Percentiles rank a stretch among this genome's conserved stretches.
Evolutionary conservation across 2,888 invertebrate genomes (phyloP).

Genomic region (Pardosa pseudoannulata): DNA sequence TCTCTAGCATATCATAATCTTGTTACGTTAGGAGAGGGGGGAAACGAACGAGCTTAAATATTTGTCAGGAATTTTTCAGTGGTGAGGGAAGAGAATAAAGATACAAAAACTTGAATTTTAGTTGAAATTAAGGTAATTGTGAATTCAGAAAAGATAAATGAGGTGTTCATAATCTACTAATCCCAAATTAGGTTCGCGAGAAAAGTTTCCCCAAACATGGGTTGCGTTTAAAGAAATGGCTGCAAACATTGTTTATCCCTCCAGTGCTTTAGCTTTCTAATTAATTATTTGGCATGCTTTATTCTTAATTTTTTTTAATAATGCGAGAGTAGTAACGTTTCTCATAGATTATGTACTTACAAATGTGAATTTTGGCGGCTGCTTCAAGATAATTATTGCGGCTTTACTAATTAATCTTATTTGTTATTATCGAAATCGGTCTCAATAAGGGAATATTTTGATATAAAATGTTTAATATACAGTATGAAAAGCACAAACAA

Average conservation of each 20-base stretch:
- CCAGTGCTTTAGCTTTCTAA: background rate
- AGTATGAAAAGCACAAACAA: too few species aligned
- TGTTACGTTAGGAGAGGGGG: background rate
- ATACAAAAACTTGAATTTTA: background rate
- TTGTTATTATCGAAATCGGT: too few species aligned
- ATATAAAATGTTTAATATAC: too few species aligned
- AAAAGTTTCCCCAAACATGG: background rate
- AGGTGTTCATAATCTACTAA: conserved; percentile 1
- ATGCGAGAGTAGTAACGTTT: too few species aligned
- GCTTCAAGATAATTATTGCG: too few species aligned
- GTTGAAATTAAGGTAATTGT: background rate
- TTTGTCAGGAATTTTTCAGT: background rate
- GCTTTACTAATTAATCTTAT: too few species aligned
- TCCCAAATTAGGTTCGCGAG: background rate
- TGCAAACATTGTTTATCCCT: background rate
- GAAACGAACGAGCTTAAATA: background rate
- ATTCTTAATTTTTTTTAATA: too few species aligned
- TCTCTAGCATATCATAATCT: background rate
- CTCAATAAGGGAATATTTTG: too few species aligned
- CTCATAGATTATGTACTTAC: too few species aligned
- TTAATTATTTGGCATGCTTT: too few species aligned
- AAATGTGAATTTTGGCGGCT: too few species aligned
- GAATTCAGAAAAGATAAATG: background rate
- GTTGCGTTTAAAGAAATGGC: background rate
- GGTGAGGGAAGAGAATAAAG: background rate